Percentiles rank a stretch among this genome's conserved stretches.
Conservation (phyloP, 2,113 vertebrate species). For the Mixornis gularis region DNA sequence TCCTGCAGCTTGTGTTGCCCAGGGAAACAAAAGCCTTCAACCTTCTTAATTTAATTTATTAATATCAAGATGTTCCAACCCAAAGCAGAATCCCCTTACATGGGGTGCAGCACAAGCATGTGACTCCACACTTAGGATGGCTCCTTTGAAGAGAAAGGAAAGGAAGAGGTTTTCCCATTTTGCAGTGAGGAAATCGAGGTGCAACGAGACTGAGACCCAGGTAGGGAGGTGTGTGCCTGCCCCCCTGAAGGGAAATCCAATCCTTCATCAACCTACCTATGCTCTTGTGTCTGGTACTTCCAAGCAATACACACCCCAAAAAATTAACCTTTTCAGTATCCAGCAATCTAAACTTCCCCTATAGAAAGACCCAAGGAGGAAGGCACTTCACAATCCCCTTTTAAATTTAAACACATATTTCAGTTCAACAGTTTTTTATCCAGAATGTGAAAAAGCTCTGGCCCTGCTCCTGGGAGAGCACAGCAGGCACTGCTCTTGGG, state of each 20-base stretch:
- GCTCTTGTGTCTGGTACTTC: background rate
- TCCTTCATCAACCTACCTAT: background rate
- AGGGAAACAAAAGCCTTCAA: background rate
- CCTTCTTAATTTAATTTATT: background rate
- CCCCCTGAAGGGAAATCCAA: accelerated
- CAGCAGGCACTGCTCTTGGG: accelerated
- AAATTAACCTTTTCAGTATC: background rate
- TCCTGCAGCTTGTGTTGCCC: background rate
- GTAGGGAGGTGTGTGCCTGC: background rate
- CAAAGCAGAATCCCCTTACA: background rate
- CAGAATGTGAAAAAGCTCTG: background rate
- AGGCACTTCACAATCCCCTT: background rate
- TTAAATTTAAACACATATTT: background rate
- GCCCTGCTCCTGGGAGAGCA: background rate
- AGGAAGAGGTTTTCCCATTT: background rate
- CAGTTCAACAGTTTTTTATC: background rate
- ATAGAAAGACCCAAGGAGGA: accelerated
- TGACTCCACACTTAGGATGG: too few relatives aligned
- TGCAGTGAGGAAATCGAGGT: accelerated
- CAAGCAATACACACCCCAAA: background rate
- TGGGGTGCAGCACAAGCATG: background rate
- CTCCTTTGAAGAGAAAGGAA: background rate
- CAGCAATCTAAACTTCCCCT: background rate
- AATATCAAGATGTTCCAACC: background rate
- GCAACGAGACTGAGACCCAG: background rate